Percentiles rank a stretch among this genome's conserved stretches.
Evolutionary conservation across 37 sponge, comb jelly and placozoan species (phyloP).

Genomic region (Cliona cf. orientalis): DNA sequence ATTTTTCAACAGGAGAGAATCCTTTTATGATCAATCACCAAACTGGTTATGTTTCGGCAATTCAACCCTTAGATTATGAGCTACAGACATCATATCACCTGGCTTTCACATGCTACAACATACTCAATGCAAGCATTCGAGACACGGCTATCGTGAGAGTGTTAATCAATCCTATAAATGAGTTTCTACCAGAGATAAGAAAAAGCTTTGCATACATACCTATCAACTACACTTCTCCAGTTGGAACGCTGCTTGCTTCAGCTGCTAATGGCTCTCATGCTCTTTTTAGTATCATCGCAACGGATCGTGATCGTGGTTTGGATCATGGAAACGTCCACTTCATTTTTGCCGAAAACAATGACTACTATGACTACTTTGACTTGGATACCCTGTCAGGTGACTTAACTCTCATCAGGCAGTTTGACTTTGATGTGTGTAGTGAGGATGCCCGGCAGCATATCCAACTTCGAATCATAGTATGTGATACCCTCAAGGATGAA

Average conservation of each 20-base stretch:
- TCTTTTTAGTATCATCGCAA: not conserved
- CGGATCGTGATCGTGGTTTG: slow-evolving; percentile 1
- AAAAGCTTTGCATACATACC: not conserved
- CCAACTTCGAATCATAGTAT: not conserved
- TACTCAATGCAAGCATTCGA: not conserved
- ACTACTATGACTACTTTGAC: not conserved
- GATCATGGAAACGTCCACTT: not conserved
- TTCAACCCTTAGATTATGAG: not conserved
- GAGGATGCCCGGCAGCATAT: not conserved
- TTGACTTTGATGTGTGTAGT: not conserved
- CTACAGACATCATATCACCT: not conserved
- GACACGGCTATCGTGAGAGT: not conserved
- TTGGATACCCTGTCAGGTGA: not conserved
- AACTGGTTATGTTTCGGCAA: not conserved
- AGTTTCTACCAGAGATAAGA: not conserved
- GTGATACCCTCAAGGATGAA: not conserved
- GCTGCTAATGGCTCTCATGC: not conserved
- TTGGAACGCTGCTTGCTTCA: slow-evolving; percentile 8
- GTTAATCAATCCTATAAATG: slow-evolving; percentile 1
- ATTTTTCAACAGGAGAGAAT: not conserved
- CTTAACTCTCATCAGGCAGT: not conserved
- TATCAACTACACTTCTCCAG: not conserved
- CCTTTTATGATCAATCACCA: not conserved
- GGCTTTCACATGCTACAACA: not conserved
- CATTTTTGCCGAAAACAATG: not conserved